phyloP scores from a whole-genome alignment of 1,140 invertebrate genomes.

The Drosophila quadrilineata region DNA sequence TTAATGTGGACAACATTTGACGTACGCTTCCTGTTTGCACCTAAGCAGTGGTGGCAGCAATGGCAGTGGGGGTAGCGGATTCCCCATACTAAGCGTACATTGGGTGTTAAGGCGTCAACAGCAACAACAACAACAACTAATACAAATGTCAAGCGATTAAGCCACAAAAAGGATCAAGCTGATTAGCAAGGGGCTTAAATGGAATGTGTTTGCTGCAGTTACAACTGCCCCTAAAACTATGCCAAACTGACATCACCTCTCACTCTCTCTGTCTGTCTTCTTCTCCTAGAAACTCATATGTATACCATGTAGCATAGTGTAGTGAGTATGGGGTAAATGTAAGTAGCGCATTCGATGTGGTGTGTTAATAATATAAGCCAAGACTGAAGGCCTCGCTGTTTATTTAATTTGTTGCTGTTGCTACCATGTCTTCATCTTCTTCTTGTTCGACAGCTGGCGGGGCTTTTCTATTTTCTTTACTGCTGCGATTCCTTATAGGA shows the following conservation, averaged over 20 bases:
- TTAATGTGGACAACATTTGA: slow-evolving; percentile 64
- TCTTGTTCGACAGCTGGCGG: slow-evolving; percentile 53
- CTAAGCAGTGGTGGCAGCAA: neutral
- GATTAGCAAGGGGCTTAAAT: slow-evolving; percentile 70
- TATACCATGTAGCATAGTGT: too few species aligned
- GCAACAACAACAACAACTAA: slow-evolving; percentile 61
- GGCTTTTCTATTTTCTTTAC: slow-evolving; percentile 27
- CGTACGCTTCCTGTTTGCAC: slow-evolving; percentile 33
- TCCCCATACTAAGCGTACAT: too few species aligned
- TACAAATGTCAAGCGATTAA: slow-evolving; percentile 77
- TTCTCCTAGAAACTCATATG: too few species aligned
- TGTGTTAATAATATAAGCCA: slow-evolving; percentile 75
- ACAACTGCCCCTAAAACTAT: too few species aligned
- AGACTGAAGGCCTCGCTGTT: slow-evolving; percentile 52
- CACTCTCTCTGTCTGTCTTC: too few species aligned
- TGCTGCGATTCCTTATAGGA: too few species aligned
- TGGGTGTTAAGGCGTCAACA: slow-evolving; percentile 24
- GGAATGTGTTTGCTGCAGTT: slow-evolving; percentile 21
- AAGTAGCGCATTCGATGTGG: slow-evolving; percentile 47
- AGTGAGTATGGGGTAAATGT: neutral
- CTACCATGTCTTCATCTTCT: neutral
- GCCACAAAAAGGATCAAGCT: slow-evolving; percentile 71
- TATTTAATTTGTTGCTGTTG: slow-evolving; percentile 71
- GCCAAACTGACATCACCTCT: too few species aligned
- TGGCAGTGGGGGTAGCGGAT: neutral